Percentiles rank a stretch among this genome's conserved stretches.
Evolutionary conservation across 1,140 invertebrate species (phyloP).

Genomic region (Palaemon carinicauda): DNA sequence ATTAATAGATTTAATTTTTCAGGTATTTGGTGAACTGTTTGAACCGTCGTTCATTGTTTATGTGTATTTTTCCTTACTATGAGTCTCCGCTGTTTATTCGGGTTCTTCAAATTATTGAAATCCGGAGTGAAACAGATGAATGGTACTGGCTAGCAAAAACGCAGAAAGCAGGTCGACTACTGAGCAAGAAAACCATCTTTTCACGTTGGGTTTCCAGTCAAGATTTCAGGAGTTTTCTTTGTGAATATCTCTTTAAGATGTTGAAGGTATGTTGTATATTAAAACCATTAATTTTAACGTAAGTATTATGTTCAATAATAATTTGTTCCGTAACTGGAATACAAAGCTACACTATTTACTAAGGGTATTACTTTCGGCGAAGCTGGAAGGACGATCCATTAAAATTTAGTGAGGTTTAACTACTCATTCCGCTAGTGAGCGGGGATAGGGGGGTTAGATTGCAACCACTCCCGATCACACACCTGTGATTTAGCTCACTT

Average conservation of each 20-base stretch:
- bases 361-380: too few relatives aligned
- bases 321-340: too few relatives aligned
- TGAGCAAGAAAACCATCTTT: conserved; percentile 76
- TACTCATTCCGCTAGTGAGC: too few relatives aligned
- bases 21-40: conserved; percentile 88
- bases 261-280: conserved; percentile 69
- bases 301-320: too few relatives aligned
- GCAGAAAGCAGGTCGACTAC: conserved; percentile 77
- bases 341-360: too few relatives aligned
- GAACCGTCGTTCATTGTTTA: conserved; percentile 82
- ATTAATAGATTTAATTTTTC: conserved; percentile 3
- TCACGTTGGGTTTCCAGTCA: conserved; percentile 76
- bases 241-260: conserved; percentile 73
- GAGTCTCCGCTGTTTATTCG: conserved; percentile 88
- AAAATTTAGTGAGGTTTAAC: too few relatives aligned
- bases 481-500: too few relatives aligned
- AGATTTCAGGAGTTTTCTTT: conserved; percentile 80
- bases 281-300: too few relatives aligned
- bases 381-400: too few relatives aligned
- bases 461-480: too few relatives aligned
- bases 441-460: too few relatives aligned
- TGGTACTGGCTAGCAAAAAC: conserved; percentile 82
- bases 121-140: conserved; percentile 70
- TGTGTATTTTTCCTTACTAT: conserved; percentile 87
- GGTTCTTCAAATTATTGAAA: conserved; percentile 78